Base-by-base conservation (phyloP, 2,113 vertebrate genomes). In the Vimba vimba region DNA sequence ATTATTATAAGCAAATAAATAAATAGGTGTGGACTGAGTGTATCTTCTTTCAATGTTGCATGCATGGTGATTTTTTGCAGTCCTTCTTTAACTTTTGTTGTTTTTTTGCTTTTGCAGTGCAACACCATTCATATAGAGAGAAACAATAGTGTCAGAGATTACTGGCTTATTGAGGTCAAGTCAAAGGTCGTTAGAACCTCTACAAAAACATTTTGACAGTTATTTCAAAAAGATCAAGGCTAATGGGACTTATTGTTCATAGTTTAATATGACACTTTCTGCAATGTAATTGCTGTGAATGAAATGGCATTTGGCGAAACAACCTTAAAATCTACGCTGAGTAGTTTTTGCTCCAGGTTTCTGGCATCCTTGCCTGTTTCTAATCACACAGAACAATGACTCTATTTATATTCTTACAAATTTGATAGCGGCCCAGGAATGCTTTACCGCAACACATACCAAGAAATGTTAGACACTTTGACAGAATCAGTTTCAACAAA, bases 261-360 rank as follows among this genome's bases (percentile, higher is more conserved):
- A 17, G 13, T 33, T 68, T 33, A 66, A 66, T 66, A 33, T 33
- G 17, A 3, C 66, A 21, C 66, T 68, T 36, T 36, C 30, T 36
- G 15, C 30, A 17, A 17, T 64, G 4, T 6, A 27, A 10, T 62
- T 11, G 23, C n/a, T 4, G 10, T 13, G 11, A 62, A 62, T 13
- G 27, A 27, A 33, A 36, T 21, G 66, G 30, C 17, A 36, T 36
- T 36, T 4, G 11, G 33, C 19, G 4, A 23, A 71, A 11, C 4
- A 21, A 36, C 4, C 33, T 23, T 21, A 0, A 43, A 27, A 93
- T 93, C 90, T 79, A 82, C 90, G 85, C 84, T 79, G 85, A 92
- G 91, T 87, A 87, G 87, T 80, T 89, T 87, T 83, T 74, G 39
- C 71, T 11, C 9, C 69, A 17, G 69, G 73, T 75, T 75, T 75